Evolutionary conservation across 2,113 vertebrate species (phyloP), one percentile per base, ranked within the genome.

Genomic region (Lophochroa leadbeateri): DNA sequence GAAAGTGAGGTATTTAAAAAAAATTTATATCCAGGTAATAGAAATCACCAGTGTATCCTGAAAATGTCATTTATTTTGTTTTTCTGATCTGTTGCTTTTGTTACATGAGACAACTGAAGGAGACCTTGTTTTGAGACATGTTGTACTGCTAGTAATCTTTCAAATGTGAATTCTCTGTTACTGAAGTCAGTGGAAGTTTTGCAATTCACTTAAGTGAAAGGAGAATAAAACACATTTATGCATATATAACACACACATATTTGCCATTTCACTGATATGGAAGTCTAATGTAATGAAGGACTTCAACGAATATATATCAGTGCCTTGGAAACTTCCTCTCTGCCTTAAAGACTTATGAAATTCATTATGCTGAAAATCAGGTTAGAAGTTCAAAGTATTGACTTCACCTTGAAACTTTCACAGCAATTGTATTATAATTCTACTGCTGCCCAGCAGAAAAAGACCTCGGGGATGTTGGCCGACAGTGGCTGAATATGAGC

Each of bases 361-460:
- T 71, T 95, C 35, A 81, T 95, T 92, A 95, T 72, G 47, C 49
- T 78, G 27, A 87, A 93, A 90, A 83, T 47, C 28, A 89, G 17
- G 39, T 77, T n/a, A 83, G 37, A 82, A 85, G 76, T 79, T 96
- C n/a, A 57, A 81, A 92, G 57, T 70, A 92, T 52, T 1, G n/a
- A 70, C 63, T 74, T 96, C 55, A 90, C 71, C 81, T 96, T 94
- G 52, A 94, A 37, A 67, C 9, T 94, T 94, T 69, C 82, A 75
- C 27, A 79, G 63, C 44, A 84, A 41, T 72, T 71, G 19, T 29
- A 84, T 92, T 90, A 21, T 47, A 76, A 69, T 44, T 70, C 33
- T 37, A 9, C 23, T 13, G 16, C 18, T 33, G 18, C 10, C 21
- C 1, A 0, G 6, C 13, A 37, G 23, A n/a, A 82, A 75, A 69